A percentile compares a stretch with the other conserved stretches of the same genome.
Evolutionary conservation across 2,797 vertebrate genomes (phyloP).

Genomic region (Channallabes apus): DNA sequence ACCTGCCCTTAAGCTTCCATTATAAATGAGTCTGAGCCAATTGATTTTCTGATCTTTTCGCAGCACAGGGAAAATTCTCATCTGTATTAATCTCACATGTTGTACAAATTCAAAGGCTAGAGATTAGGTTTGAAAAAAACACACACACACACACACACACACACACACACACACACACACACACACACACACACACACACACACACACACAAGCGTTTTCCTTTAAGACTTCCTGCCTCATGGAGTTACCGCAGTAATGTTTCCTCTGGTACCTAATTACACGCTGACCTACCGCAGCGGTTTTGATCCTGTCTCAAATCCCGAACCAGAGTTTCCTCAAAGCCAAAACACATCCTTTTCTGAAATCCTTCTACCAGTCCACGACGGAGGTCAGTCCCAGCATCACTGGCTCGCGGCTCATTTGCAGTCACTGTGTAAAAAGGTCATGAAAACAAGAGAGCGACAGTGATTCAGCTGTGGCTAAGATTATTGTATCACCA

Average conservation of each 20-base stretch:
- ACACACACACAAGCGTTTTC: not conserved
- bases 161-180: too few relatives aligned
- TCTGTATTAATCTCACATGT: not conserved
- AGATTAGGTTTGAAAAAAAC: not conserved
- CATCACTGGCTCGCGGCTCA: not conserved
- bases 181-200: too few relatives aligned
- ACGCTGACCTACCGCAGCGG: conserved; percentile 30
- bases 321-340: not conserved
- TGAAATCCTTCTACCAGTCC: not conserved
- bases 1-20: not conserved
- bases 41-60: conserved; percentile 11
- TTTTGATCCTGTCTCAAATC: conserved; percentile 34
- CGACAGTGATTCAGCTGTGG: conserved; percentile 39
- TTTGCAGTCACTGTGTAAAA: conserved; percentile 17
- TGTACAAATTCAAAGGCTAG: not conserved
- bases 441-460: conserved; percentile 22
- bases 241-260: conserved; percentile 53
- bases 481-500: conserved; percentile 53
- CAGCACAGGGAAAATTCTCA: not conserved
- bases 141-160: too few relatives aligned
- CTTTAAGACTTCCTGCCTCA: conserved; percentile 46
- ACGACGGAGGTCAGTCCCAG: not conserved
- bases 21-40: not conserved
- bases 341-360: not conserved
- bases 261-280: conserved; percentile 54